Evolutionary conservation across 2,113 vertebrate genomes (phyloP).

Genomic region (Siniperca knerii): DNA sequence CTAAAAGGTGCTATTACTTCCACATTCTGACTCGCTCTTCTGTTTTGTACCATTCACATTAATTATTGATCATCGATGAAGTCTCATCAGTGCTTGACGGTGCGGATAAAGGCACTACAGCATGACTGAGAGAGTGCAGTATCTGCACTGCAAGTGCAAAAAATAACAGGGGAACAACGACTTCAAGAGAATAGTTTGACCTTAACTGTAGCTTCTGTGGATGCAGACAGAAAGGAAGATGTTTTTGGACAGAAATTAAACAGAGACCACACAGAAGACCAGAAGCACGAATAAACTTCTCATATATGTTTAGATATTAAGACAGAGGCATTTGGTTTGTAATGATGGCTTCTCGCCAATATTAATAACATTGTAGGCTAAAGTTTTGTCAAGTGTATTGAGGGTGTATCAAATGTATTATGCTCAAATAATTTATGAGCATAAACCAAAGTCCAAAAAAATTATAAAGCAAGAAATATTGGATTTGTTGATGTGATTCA

Average conservation of each 20-base stretch:
- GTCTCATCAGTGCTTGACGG: background rate
- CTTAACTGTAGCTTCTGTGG: background rate
- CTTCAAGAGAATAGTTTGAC: background rate
- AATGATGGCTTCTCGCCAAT: background rate
- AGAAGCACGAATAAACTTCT: background rate
- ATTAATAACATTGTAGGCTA: background rate
- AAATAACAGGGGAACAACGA: background rate
- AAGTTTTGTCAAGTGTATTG: background rate
- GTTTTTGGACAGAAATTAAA: constrained; percentile 11
- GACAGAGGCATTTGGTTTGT: background rate
- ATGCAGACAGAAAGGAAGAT: background rate
- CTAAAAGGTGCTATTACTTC: background rate
- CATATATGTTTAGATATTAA: background rate
- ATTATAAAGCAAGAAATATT: background rate
- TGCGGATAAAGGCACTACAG: background rate
- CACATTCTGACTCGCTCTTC: background rate
- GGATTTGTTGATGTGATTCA: background rate
- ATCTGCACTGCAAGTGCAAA: background rate
- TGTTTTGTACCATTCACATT: background rate
- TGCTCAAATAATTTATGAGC: background rate
- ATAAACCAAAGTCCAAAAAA: background rate
- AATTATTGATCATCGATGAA: constrained; percentile 14
- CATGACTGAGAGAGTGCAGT: background rate
- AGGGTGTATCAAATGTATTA: background rate
- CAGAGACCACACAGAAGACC: background rate